Evolutionary conservation across 2,797 vertebrate genomes (phyloP), one percentile per base, ranked within the genome.

Genomic region (Cetoscarus ocellatus): DNA sequence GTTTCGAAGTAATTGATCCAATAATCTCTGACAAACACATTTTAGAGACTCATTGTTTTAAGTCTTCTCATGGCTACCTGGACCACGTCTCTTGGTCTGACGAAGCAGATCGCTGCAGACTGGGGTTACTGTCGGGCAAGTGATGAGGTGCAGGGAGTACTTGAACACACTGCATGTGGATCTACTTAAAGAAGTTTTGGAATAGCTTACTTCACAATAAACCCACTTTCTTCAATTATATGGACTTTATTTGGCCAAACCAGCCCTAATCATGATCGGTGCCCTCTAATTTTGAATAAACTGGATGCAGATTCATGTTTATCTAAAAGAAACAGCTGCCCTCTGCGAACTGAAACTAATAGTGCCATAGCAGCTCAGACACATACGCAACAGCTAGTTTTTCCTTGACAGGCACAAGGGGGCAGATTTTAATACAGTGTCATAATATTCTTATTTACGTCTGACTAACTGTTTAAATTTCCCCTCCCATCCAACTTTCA

Each of bases 21-120:
- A 2, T 27, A 44, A 11, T 11, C 40, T 8, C 8, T 52, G 19
- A 67, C 40, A 47, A 54, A 57, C 36, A 61, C 12, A 42, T 56
- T 47, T 63, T 27, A 27, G 4, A 27, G 27, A 27, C 27, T 27
- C 27, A 27, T 4, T 27, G 27, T 55, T 54, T 67, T 17, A 12
- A 51, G 40, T 6, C 53, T 10, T 44, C 1, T 61, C 39, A 49
- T 34, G 34, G 70, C 42, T 63, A 62, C 58, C 17, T 53, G 51
- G 34, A 67, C 51, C 63, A 47, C 14, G 15, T 62, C 17, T 72
- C 34, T 47, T 5, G 0, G 14, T 60, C 19, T 67, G 69, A 76
- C 9, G 14, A 15, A 38, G 56, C 18, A 1, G 7, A n/a, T 10
- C 18, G 38, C 38, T 61, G 48, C 64, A 59, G 39, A 35, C 62